Evolutionary conservation across 2,888 invertebrate species (phyloP).

Genomic region (Nowickia ferox): DNA sequence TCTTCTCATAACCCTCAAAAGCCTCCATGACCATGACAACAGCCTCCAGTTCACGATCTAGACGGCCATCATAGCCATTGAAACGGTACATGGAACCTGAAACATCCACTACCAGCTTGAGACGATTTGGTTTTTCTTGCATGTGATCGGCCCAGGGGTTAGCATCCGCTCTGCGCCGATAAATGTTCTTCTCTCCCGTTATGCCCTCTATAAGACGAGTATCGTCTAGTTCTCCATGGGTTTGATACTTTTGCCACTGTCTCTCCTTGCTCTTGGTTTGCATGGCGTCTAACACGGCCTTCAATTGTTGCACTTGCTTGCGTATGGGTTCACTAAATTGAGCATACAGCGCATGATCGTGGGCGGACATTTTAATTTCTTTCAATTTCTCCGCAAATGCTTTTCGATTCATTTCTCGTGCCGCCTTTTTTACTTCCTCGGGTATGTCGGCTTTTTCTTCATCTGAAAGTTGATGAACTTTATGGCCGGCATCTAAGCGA

Average conservation of each 20-base stretch:
- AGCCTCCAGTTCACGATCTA: conserved; percentile 95
- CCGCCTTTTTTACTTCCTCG: conserved; percentile 93
- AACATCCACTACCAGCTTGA: conserved; percentile 94
- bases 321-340: conserved; percentile 91
- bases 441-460: conserved; percentile 95
- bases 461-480: conserved; percentile 96
- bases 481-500: conserved; percentile 95
- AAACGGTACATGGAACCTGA: conserved; percentile 99
- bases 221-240: conserved; percentile 97
- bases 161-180: conserved; percentile 91
- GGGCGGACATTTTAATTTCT: conserved; percentile 97
- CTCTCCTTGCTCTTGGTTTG: conserved; percentile 97
- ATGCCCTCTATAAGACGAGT: conserved; percentile 96
- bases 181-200: conserved; percentile 96
- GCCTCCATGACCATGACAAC: conserved; percentile 95
- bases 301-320: conserved; percentile 89
- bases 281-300: conserved; percentile 92
- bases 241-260: conserved; percentile 97
- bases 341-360: conserved; percentile 94
- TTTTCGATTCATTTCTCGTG: conserved; percentile 95
- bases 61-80: conserved; percentile 96
- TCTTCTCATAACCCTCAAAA: conserved; percentile 93
- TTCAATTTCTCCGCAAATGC: conserved; percentile 93
- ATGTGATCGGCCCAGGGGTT: conserved; percentile 95
- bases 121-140: conserved; percentile 93